phyloP scores from a whole-genome alignment of 2,888 invertebrate species.

The Melieria picta region DNA sequence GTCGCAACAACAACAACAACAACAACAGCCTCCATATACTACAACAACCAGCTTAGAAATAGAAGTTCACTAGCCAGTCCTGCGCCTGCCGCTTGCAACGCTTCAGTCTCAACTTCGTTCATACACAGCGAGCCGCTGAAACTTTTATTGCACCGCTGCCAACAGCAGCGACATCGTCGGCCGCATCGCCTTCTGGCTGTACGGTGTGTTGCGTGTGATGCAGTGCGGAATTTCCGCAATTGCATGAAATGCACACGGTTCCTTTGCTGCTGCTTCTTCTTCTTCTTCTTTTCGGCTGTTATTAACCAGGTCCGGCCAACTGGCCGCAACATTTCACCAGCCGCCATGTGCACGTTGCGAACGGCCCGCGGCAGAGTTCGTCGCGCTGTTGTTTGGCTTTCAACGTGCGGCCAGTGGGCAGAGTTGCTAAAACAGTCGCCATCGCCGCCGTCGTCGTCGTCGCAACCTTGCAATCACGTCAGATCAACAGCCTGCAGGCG shows the following conservation, averaged over 20 bases:
- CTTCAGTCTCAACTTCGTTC: too few species aligned
- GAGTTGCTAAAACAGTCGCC: conserved; percentile 22
- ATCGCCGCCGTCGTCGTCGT: background rate
- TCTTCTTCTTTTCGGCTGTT: background rate
- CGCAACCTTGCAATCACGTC: conserved; percentile 12
- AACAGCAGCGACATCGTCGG: too few species aligned
- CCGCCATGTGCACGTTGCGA: background rate
- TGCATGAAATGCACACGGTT: background rate
- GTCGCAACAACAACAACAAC: too few species aligned
- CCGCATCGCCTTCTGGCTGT: too few species aligned
- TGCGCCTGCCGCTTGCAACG: too few species aligned
- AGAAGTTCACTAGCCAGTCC: too few species aligned
- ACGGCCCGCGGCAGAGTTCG: too few species aligned
- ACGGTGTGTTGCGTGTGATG: too few species aligned
- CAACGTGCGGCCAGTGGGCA: conserved; percentile 13
- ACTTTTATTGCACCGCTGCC: too few species aligned
- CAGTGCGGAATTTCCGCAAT: conserved; percentile 8
- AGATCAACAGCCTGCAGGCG: conserved; percentile 16
- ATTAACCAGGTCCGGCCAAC: background rate
- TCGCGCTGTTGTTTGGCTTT: background rate
- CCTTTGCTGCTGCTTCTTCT: background rate
- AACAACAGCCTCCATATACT: too few species aligned
- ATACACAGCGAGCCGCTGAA: too few species aligned
- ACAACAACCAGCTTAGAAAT: too few species aligned
- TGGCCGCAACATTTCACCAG: background rate